Evolutionary conservation across 2,113 vertebrate species (phyloP), one percentile per base, ranked within the genome.

Genomic region (Pteropus alecto): DNA sequence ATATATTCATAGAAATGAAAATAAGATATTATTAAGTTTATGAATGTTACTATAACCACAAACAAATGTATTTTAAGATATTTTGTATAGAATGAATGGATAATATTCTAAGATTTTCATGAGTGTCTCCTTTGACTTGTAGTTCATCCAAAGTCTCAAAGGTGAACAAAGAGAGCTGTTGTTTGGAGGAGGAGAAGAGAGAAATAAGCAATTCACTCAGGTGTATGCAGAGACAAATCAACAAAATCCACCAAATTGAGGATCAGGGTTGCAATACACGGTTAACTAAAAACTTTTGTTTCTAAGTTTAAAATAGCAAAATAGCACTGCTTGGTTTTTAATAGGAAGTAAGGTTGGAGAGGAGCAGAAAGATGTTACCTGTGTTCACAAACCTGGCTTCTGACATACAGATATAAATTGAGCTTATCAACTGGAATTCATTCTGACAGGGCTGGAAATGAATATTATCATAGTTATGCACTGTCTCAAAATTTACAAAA

Each of bases 401-500:
- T 38, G 85, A 68, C 22, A 83, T 70, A 54, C 3, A 93, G 43
- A 65, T 67, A 87, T 63, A 94, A 91, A 65, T 15, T 60, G 56
- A 92, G 30, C 12, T 74, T 85, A 51, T 94, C 71, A 74, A 9
- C 9, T n/a, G 12, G 63, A 96, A 89, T 91, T 90, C 38, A 94
- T 6, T 94, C 76, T 85, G 56, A 82, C 48, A 68, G 12, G 26
- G 2, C 24, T 79, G 14, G 18, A 60, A 94, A 73, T 89, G 6
- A 43, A n/a, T 88, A 78, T 82, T 54, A 71, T 54, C 33, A 79
- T 89, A 93, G 11, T 71, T 88, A 43, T 1, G 8, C 1, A 2
- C 43, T 73, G 30, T 41, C 74, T 92, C 86, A 94, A 85, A 83
- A 67, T 76, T 78, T 79, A 30, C 11, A 79, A 90, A 81, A 81